Conservation (phyloP, 64 coral and sea anemone species). For the Dendronephthya gigantea region DNA sequence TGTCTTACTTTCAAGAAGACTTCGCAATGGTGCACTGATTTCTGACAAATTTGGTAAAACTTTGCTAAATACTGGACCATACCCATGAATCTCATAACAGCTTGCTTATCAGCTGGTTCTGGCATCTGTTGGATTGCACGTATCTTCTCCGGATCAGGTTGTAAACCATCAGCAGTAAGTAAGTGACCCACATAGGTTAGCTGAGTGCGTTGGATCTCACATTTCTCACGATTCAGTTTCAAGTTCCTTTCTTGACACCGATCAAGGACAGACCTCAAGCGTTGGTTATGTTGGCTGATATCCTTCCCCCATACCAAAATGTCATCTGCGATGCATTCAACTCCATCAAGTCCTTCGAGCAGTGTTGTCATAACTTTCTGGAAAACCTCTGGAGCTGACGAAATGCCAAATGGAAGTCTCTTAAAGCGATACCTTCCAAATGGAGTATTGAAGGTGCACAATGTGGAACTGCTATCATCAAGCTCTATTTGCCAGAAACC, state of each 20-base stretch:
- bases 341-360: constrained; percentile 24
- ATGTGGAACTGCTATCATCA: constrained; percentile 26
- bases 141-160: constrained; percentile 24
- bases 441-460: constrained; percentile 38
- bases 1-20: neutral
- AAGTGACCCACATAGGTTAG: constrained; percentile 33
- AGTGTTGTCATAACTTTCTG: constrained; percentile 15
- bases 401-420: constrained; percentile 18
- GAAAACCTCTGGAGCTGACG: constrained; percentile 5
- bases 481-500: constrained; percentile 43
- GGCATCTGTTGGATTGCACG: constrained; percentile 23
- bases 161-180: constrained; percentile 8
- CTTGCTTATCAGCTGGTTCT: constrained; percentile 7
- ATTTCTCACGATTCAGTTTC: constrained; percentile 34
- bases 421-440: constrained; percentile 34
- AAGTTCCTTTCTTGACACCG: constrained; percentile 3
- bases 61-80: constrained; percentile 18
- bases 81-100: constrained; percentile 17
- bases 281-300: neutral
- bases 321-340: constrained; percentile 28
- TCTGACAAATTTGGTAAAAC: constrained; percentile 2
- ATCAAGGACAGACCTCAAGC: neutral
- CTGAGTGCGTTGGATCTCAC: neutral
- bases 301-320: constrained; percentile 24
- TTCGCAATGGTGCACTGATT: neutral